These are phyloP conservation scores for Physocephala rufipes DNA, from an alignment of 2,888 invertebrate genomes.

Conservation along the genomic window DNA sequence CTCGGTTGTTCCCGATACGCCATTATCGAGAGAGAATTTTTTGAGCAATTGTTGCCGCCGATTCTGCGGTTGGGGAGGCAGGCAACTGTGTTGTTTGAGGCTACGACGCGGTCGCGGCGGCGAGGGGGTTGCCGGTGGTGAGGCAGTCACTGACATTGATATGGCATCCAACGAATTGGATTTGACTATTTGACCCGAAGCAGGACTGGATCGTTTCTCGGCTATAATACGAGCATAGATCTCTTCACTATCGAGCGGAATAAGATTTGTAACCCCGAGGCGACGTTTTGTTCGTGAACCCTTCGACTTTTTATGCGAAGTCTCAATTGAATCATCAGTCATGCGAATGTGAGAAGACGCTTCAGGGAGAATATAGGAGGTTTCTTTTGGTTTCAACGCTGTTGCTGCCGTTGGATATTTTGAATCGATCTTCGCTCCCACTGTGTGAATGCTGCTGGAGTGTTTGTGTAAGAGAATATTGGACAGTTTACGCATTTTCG, in stretches of 20 bases:
- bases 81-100: constrained; percentile 56
- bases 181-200: constrained; percentile 55
- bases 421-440: constrained; percentile 16
- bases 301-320: constrained; percentile 38
- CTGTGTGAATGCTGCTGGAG: constrained; percentile 26
- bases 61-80: constrained; percentile 31
- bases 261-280: constrained; percentile 54
- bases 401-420: constrained; percentile 25
- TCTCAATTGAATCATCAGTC: neutral
- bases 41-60: constrained; percentile 46
- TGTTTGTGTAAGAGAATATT: constrained; percentile 62
- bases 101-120: constrained; percentile 56
- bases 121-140: constrained; percentile 60
- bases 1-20: neutral
- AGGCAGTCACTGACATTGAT: constrained; percentile 56
- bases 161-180: constrained; percentile 64
- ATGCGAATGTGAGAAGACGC: constrained; percentile 28
- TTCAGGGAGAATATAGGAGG: neutral
- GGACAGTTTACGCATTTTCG: constrained; percentile 64
- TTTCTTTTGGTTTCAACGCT: constrained; percentile 26
- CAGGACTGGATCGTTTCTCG: constrained; percentile 50
- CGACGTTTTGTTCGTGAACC: constrained; percentile 53
- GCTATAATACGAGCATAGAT: constrained; percentile 63
- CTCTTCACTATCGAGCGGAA: constrained; percentile 63
- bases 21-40: constrained; percentile 59